Percentiles rank a stretch among this genome's conserved stretches.
Evolutionary conservation across 2,797 vertebrate species (phyloP).

Genomic region (Pseudotriccus pelzelni): DNA sequence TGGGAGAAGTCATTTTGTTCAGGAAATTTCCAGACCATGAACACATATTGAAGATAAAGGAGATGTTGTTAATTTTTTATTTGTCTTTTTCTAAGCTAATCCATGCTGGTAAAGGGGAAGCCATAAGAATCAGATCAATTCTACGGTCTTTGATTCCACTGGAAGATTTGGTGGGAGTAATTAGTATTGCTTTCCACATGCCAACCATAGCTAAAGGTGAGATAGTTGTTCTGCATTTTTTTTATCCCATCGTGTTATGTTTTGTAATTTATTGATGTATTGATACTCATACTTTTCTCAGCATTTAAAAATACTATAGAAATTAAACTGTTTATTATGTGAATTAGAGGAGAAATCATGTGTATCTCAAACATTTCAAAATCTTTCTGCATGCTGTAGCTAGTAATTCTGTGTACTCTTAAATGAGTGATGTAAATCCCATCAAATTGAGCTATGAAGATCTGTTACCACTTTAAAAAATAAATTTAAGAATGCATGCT

Average conservation of each 20-base stretch:
- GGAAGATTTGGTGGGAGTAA: slow-evolving; percentile 93
- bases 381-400: not conserved
- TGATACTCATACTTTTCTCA: not conserved
- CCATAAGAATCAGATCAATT: slow-evolving; percentile 94
- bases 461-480: not conserved
- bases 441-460: not conserved
- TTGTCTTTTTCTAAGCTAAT: slow-evolving; percentile 81
- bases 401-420: not conserved
- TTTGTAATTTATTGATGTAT: not conserved
- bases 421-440: not conserved
- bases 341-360: not conserved
- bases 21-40: not conserved
- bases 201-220: slow-evolving; percentile 91
- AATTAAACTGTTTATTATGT: not conserved
- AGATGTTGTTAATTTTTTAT: not conserved
- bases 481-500: not conserved
- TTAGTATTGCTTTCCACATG: slow-evolving; percentile 94
- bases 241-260: not conserved
- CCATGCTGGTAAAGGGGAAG: slow-evolving; percentile 94
- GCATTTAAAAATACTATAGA: not conserved
- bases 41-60: not conserved
- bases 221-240: not conserved
- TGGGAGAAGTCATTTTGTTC: not conserved
- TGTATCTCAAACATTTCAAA: not conserved
- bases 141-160: slow-evolving; percentile 92